phyloP scores from a whole-genome alignment of 1,140 invertebrate species.

The Polypedilum pembai region DNA sequence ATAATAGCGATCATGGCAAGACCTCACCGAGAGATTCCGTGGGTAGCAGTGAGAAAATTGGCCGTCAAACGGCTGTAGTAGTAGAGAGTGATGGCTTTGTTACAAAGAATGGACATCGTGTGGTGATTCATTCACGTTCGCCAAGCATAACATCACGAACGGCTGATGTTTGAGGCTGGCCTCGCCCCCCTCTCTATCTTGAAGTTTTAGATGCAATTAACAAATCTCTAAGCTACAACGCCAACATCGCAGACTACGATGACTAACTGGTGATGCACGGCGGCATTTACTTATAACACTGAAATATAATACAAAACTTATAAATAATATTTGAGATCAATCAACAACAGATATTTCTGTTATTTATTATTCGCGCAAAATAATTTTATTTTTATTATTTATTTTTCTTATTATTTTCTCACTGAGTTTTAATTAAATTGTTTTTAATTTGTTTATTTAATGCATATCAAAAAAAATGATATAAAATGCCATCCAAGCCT shows the following conservation, averaged over 20 bases:
- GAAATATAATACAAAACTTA: background rate
- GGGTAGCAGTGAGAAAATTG: slow-evolving; percentile 37
- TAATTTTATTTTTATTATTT: background rate
- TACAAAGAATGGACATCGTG: slow-evolving; percentile 77
- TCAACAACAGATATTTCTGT: background rate
- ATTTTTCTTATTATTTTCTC: background rate
- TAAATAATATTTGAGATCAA: background rate
- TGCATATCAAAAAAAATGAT: background rate
- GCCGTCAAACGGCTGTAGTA: slow-evolving; percentile 67
- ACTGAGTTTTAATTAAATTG: background rate
- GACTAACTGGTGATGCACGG: background rate
- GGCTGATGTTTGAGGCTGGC: slow-evolving; percentile 69
- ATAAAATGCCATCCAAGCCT: background rate
- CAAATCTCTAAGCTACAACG: background rate
- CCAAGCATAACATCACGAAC: slow-evolving; percentile 69
- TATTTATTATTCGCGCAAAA: slow-evolving; percentile 24
- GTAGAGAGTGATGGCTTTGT: slow-evolving; percentile 72
- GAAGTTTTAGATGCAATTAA: slow-evolving; percentile 33
- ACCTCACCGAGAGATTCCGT: slow-evolving; percentile 37
- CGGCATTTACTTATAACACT: background rate
- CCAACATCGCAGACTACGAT: background rate
- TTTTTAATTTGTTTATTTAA: background rate
- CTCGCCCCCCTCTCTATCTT: slow-evolving; percentile 49
- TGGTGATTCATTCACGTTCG: slow-evolving; percentile 79
- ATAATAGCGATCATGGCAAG: slow-evolving; percentile 24